A percentile compares a stretch with the other conserved stretches of the same genome.
Evolutionary conservation across 1,140 invertebrate species (phyloP).

Genomic region (Grapholita molesta): DNA sequence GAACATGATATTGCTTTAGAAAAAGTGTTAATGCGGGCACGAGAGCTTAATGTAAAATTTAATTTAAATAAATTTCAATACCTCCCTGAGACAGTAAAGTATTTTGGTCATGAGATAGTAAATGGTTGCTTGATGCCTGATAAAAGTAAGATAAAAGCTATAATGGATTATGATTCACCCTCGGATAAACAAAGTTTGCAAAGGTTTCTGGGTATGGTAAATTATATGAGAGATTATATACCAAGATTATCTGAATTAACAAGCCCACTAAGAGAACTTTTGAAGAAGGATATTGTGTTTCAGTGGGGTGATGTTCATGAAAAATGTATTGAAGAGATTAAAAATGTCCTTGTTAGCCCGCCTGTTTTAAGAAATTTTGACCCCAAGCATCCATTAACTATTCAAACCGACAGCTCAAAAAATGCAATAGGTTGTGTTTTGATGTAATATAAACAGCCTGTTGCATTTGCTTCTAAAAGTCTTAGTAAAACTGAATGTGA

Average conservation of each 20-base stretch:
- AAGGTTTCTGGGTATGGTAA: slow-evolving; percentile 9
- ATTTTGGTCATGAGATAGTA: neutral
- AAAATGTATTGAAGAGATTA: neutral
- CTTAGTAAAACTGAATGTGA: slow-evolving; percentile 9
- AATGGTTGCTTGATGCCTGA: slow-evolving; percentile 16
- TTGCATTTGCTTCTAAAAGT: slow-evolving; percentile 18
- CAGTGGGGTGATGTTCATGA: neutral
- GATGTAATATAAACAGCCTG: slow-evolving; percentile 13
- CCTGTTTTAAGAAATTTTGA: neutral
- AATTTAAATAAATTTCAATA: slow-evolving; percentile 19
- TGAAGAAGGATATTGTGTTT: neutral
- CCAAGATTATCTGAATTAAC: neutral
- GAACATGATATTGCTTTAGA: slow-evolving; percentile 11
- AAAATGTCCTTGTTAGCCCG: neutral
- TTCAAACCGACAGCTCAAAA: slow-evolving; percentile 18
- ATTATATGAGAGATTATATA: slow-evolving; percentile 18
- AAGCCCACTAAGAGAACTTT: neutral
- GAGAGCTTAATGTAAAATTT: slow-evolving; percentile 16
- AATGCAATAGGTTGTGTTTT: slow-evolving; percentile 19
- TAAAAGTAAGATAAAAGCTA: slow-evolving; percentile 10
- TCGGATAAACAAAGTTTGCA: slow-evolving; percentile 10
- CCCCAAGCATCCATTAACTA: slow-evolving; percentile 22
- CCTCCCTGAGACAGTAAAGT: neutral
- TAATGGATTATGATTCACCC: slow-evolving; percentile 13
- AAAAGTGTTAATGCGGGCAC: slow-evolving; percentile 14